phyloP scores from a whole-genome alignment of 2,797 vertebrate genomes.

The Chaunax sp. region DNA sequence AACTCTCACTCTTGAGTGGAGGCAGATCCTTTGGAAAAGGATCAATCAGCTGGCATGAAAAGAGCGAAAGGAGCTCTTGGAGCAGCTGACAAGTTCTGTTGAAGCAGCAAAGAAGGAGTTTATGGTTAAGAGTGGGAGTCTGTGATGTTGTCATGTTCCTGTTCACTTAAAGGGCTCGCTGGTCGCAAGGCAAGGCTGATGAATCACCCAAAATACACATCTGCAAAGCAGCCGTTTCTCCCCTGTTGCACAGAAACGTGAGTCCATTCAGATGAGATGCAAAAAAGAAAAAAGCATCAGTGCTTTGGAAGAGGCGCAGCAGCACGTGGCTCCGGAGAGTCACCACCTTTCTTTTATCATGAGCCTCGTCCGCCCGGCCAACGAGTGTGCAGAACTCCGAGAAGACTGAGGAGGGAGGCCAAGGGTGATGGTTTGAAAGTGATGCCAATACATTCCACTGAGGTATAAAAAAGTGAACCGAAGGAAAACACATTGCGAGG shows the following conservation, averaged over 20 bases:
- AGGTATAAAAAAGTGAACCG: conserved; percentile 35
- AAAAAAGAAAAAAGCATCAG: conserved; percentile 19
- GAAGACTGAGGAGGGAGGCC: conserved; percentile 45
- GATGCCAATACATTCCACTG: conserved; percentile 61
- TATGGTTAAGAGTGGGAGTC: conserved; percentile 20
- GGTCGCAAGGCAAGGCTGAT: conserved; percentile 42
- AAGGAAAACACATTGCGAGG: conserved; percentile 42
- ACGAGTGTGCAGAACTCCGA: conserved; percentile 51
- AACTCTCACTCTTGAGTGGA: conserved; percentile 19
- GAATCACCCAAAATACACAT: conserved; percentile 75
- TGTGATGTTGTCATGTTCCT: conserved; percentile 56
- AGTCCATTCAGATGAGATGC: conserved; percentile 61
- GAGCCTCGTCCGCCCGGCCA: conserved; percentile 10
- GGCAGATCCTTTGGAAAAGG: conserved; percentile 25
- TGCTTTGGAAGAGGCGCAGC: conserved; percentile 19
- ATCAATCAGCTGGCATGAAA: conserved; percentile 51
- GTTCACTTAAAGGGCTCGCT: conserved; percentile 46
- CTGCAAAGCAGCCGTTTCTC: conserved; percentile 74
- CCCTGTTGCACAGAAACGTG: conserved; percentile 54
- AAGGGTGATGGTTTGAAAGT: conserved; percentile 47
- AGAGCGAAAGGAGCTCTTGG: conserved; percentile 3
- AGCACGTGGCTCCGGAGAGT: conserved; percentile 58
- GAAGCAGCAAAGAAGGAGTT: conserved; percentile 16
- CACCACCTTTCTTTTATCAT: conserved; percentile 51
- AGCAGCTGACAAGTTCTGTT: conserved; percentile 33